Evolutionary conservation across 2,113 vertebrate species (phyloP).

Genomic region (Noturus placidus): DNA sequence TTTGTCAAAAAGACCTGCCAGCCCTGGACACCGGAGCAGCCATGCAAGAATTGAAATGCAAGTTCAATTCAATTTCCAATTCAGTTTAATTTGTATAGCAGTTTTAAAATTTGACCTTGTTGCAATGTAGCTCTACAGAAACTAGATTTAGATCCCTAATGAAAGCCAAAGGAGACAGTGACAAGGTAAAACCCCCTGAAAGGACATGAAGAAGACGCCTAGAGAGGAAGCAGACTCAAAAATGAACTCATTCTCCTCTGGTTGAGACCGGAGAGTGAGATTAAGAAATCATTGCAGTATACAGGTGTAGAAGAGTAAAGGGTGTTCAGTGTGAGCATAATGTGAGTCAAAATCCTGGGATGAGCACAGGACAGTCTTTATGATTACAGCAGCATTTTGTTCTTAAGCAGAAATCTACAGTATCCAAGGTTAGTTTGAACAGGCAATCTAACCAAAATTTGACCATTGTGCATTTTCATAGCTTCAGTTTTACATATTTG

Average conservation of each 20-base stretch:
- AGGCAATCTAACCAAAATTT: background rate
- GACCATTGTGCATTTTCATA: background rate
- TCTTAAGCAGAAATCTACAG: background rate
- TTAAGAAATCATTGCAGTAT: background rate
- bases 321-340: background rate
- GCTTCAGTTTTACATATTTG: background rate
- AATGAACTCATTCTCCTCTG: background rate
- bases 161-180: background rate
- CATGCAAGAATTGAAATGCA: conserved; percentile 7
- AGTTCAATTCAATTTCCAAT: background rate
- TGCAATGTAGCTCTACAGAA: background rate
- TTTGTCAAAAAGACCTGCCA: background rate
- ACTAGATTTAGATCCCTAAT: background rate
- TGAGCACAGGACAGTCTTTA: background rate
- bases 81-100: background rate
- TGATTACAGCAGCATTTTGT: background rate
- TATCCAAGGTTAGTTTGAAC: background rate
- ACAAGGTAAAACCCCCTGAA: background rate
- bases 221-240: background rate
- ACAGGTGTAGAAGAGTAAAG: background rate
- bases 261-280: background rate
- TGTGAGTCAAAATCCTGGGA: background rate
- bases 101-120: background rate
- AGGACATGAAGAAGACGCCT: background rate
- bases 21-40: background rate